A percentile compares a stretch with the other conserved stretches of the same genome.
Evolutionary conservation across 2,113 vertebrate species (phyloP).

Genomic region (Gulo gulo): DNA sequence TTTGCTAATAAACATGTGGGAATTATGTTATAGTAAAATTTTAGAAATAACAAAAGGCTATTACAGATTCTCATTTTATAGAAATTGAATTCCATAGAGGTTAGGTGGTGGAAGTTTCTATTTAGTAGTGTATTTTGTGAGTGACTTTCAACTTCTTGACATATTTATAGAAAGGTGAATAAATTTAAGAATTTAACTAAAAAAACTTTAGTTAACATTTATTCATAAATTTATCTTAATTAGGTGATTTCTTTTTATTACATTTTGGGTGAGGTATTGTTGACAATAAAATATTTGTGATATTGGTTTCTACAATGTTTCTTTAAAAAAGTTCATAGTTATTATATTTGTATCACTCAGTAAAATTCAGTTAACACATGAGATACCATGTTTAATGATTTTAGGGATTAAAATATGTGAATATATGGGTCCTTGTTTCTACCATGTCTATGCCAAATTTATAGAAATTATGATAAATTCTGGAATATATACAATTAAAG

Average conservation of each 20-base stretch:
- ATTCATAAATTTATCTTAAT: no score
- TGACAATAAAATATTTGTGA: background rate
- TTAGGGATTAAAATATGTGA: background rate
- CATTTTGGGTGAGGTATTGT: background rate
- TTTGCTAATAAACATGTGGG: background rate
- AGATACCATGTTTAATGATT: background rate
- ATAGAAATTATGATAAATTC: background rate
- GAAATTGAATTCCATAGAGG: background rate
- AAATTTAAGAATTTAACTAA: background rate
- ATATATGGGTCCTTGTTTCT: background rate
- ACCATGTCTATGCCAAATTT: background rate
- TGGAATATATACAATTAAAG: background rate
- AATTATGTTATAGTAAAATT: background rate
- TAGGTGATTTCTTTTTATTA: no score
- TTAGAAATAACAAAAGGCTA: background rate
- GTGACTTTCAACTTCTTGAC: no score
- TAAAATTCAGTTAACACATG: background rate
- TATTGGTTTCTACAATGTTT: background rate
- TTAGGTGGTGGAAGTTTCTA: background rate
- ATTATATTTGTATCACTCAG: background rate
- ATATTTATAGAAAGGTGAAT: no score
- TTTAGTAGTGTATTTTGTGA: no score
- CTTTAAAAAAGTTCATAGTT: background rate
- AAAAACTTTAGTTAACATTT: background rate
- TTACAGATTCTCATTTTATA: background rate